Percentiles rank a stretch among this genome's conserved stretches.
Conservation (phyloP, 2,888 invertebrate species). For the Hypomecis punctinalis region DNA sequence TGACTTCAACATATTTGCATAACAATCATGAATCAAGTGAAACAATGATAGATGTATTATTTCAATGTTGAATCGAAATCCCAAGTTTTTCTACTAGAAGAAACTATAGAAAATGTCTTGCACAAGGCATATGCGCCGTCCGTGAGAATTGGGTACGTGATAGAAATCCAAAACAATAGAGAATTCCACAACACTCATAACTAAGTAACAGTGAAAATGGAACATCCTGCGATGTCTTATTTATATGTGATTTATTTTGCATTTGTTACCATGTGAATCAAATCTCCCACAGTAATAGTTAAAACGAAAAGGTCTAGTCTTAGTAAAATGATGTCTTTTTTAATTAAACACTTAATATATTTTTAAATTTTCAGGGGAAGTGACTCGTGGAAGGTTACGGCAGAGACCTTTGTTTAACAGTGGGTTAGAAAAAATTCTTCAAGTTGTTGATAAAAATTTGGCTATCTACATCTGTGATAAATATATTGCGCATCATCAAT, state of each 20-base stretch:
- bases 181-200: constrained; percentile 52
- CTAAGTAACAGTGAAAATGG: constrained; percentile 52
- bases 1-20: constrained; percentile 19
- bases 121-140: constrained; percentile 49
- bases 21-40: constrained; percentile 41
- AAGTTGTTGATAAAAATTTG: too few relatives aligned
- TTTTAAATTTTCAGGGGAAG: too few relatives aligned
- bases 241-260: constrained; percentile 10
- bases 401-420: too few relatives aligned
- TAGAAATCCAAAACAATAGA: constrained; percentile 70
- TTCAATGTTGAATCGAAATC: constrained; percentile 32
- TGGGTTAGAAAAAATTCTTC: too few relatives aligned
- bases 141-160: constrained; percentile 80
- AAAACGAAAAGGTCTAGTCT: too few relatives aligned
- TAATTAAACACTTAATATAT: too few relatives aligned
- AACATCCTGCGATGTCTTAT: constrained; percentile 46
- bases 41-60: constrained; percentile 34
- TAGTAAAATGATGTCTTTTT: too few relatives aligned
- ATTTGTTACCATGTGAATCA: neutral
- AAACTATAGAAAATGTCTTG: constrained; percentile 55
- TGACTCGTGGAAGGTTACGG: too few relatives aligned
- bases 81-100: constrained; percentile 45
- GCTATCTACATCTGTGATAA: too few relatives aligned
- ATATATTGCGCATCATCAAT: too few relatives aligned
- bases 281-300: too few relatives aligned